phyloP scores from a whole-genome alignment of 2,113 vertebrate species.

The Tragelaphus buxtoni region DNA sequence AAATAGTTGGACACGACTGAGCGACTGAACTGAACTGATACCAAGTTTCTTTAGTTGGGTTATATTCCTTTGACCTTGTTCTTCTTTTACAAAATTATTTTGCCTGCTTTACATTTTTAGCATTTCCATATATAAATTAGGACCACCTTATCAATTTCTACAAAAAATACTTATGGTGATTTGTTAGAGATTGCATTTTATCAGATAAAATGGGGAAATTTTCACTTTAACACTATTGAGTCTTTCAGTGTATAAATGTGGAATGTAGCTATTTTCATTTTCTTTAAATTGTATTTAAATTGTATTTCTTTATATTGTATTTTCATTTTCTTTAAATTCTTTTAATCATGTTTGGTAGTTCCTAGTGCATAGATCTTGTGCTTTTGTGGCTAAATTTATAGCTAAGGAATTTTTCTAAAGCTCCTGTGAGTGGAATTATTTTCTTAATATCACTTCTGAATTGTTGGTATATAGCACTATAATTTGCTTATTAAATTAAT shows the following conservation, averaged over 20 bases:
- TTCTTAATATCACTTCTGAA: neutral
- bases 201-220: neutral
- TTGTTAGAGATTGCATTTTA: neutral
- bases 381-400: constrained; percentile 14
- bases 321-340: neutral
- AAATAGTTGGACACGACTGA: too few species aligned
- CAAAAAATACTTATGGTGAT: neutral
- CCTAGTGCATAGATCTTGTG: neutral
- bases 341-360: neutral
- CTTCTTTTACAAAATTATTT: neutral
- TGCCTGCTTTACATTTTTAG: neutral
- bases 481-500: neutral
- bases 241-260: neutral
- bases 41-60: neutral
- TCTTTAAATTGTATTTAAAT: neutral
- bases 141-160: neutral
- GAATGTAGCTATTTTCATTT: neutral
- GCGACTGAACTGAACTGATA: too few species aligned
- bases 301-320: neutral
- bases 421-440: neutral
- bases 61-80: neutral
- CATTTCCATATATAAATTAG: neutral
- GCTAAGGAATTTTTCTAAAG: neutral
- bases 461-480: neutral
- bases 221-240: neutral